Evolutionary conservation across 2,888 invertebrate species (phyloP), one percentile per base, ranked within the genome.

Genomic region (Caradrina kadenii): DNA sequence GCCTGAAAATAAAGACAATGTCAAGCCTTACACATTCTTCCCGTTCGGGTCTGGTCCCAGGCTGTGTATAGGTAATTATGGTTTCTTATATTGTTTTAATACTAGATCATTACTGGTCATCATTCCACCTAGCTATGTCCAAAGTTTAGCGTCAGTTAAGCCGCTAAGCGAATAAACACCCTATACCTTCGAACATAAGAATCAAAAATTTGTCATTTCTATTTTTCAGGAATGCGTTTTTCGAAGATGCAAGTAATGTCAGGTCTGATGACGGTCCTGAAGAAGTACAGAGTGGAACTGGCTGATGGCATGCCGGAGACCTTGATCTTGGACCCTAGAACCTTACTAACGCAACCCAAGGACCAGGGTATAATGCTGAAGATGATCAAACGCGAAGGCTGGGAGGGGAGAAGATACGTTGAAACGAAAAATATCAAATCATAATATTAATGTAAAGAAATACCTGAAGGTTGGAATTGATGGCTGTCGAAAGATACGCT

Each of bases 21-120:
- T 90, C 1, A 81, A 80, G 17, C 88, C 84, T 0, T 88, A 80
- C 63, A 87, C 88, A 0, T 91, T 82, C 66, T 72, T 89, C n/a
- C 90, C 91, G 0, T 91, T 88, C 42, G 91, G 91, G 17, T 87
- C 86, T 21, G 90, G 91, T 0, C 88, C 86, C 0, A 86, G 91
- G 58, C 68, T 84, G 39, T 91, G 92, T 58, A 81, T 91, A 50
- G 82, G 84, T 84, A 81, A 70, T 6, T 65, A 55, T 21, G 5
- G 35, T 35, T 10, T 35, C 10, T 10, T 35, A 35, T 10, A 35
- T 35, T 35, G 35, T 35, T 35, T 7, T 35, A 35, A 35, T 35
- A 35, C 35, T 35, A 10, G 0, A 10, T 35, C 10, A 35, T 10
- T 35, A 35, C 10, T 35, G 10, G 10, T 35, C 35, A 35, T 7